A percentile compares a stretch with the other conserved stretches of the same genome.
These are phyloP conservation scores for Uropsilus gracilis DNA, from an alignment of 2,113 vertebrate species.

Conservation along the genomic window DNA sequence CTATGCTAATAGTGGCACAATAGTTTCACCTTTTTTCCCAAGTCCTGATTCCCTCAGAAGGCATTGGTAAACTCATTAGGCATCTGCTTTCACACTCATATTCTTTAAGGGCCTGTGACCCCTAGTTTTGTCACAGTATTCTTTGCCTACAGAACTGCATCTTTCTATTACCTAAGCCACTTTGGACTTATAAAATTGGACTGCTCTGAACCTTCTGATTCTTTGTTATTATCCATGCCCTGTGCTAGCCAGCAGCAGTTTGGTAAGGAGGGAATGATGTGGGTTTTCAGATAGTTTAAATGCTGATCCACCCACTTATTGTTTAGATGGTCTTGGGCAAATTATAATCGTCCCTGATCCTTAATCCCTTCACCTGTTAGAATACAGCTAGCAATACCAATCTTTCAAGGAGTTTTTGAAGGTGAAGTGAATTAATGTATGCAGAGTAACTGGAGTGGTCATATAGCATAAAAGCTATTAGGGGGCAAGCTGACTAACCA, in stretches of 20 bases:
- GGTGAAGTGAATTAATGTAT: background rate
- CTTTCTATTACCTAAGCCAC: background rate
- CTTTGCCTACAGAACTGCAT: background rate
- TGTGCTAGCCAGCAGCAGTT: background rate
- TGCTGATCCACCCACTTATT: background rate
- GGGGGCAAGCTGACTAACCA: background rate
- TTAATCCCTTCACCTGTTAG: background rate
- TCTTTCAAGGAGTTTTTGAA: background rate
- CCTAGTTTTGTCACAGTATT: background rate
- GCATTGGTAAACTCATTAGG: background rate
- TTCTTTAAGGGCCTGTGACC: background rate
- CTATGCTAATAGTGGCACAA: background rate
- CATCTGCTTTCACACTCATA: background rate
- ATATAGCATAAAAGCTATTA: background rate
- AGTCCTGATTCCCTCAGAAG: background rate
- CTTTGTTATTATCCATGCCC: background rate
- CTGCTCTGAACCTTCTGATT: background rate
- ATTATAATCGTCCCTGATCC: background rate
- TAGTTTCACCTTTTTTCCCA: background rate
- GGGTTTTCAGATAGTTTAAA: background rate
- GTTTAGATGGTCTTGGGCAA: background rate
- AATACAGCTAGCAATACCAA: background rate
- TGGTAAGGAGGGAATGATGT: accelerated
- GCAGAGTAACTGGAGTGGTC: background rate
- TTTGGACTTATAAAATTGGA: background rate